Base-by-base conservation (phyloP, 1,140 invertebrate genomes). In the Megalonaias nervosa region DNA sequence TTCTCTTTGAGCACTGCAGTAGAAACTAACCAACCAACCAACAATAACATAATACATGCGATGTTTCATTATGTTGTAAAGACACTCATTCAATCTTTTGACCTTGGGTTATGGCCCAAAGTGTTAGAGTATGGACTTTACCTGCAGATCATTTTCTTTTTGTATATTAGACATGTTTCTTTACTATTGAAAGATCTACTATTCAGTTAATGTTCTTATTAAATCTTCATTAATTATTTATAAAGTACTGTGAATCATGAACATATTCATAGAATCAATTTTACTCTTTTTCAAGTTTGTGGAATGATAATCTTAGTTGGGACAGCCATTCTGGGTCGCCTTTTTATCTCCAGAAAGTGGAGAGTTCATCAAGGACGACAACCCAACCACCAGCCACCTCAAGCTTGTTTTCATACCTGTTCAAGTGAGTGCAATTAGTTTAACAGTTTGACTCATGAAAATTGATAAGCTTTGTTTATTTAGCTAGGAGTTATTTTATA, bases 341-440 rank as follows among this genome's bases (percentile, higher is more conserved):
- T 86, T 65, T 79, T 86, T 55, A 83, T 86, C 19, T 79, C 83
- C 5, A 55, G 82, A 21, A 84, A 86, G 57, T 80, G 78, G 77
- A 67, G 81, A 59, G 72, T 66, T 56, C 76, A 69, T 68, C 79
- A 79, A 61, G 82, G 74, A 12, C 57, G 74, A 21, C 67, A 74
- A 19, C 58, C 73, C 61, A 56, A 67, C n/a, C 70, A 73, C 23
- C 75, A 77, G 21, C 82, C 81, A n/a, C 76, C 80, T 62, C 68
- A 81, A 59, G 82, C 84, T 23, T 87, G 85, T 77, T 81, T 85
- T 64, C 84, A 87, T 58, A 83, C 84, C 17, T 87, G 85, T 81
- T 87, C 85, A 74, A 83, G 85, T 87, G 71, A 68, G 74, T 61
- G 65, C 48, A 31, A 6, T 38, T 67, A 48, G 16, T 31, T 4